Percentiles rank a stretch among this genome's conserved stretches.
Evolutionary conservation across 2,113 vertebrate genomes (phyloP).

Genomic region (Petroica traversi): DNA sequence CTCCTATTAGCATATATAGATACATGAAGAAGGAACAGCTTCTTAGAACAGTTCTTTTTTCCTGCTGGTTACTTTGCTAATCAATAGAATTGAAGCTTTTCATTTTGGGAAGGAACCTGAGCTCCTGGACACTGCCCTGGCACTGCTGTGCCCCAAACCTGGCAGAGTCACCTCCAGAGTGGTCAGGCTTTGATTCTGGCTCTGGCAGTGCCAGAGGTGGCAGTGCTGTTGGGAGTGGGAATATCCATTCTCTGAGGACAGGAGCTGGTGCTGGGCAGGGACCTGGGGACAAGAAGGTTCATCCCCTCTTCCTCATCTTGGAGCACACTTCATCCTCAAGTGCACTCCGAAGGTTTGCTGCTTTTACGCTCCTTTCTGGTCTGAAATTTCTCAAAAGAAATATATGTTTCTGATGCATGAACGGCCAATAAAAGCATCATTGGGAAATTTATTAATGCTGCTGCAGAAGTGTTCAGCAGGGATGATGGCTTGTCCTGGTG

Average conservation of each 20-base stretch:
- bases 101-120: not conserved
- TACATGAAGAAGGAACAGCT: not conserved
- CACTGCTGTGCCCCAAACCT: not conserved
- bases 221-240: not conserved
- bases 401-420: slow-evolving; percentile 58
- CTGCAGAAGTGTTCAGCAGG: slow-evolving; percentile 34
- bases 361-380: slow-evolving; percentile 9
- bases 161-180: not conserved
- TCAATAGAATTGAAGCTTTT: not conserved
- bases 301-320: not conserved
- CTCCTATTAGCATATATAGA: not conserved
- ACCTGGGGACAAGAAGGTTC: not conserved
- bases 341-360: slow-evolving; percentile 3
- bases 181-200: not conserved
- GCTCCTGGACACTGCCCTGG: not conserved
- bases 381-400: slow-evolving; percentile 25
- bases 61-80: not conserved
- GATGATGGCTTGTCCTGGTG: slow-evolving; percentile 2
- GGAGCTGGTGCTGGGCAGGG: not conserved
- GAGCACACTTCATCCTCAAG: not conserved
- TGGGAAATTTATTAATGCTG: slow-evolving; percentile 68
- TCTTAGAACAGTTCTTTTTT: not conserved
- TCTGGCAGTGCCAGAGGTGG: not conserved
- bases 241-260: not conserved
- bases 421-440: slow-evolving; percentile 64